Evolutionary conservation across 2,113 vertebrate genomes (phyloP), one percentile per base, ranked within the genome.

Genomic region (Leucopsar rothschildi): DNA sequence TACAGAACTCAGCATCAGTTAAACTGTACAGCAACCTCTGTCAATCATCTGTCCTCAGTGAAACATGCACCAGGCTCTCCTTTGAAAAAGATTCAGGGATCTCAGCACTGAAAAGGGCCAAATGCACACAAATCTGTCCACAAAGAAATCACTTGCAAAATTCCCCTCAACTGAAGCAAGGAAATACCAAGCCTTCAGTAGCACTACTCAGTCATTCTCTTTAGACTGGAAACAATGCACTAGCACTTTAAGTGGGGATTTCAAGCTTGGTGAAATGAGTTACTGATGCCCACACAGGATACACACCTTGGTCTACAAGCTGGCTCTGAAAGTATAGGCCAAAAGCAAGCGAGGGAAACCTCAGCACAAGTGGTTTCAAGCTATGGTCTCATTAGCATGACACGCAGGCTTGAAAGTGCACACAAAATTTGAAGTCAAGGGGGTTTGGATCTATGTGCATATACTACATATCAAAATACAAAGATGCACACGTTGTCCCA

Each of bases 331-430:
- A 73, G 10, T 21, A 29, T 4, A 83, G 27, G 52, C 18, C 47
- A 84, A 70, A 20, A 89, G 68, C 5, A 84, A 94, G 49, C 44
- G 21, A 80, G 64, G 49, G 56, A 92, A 95, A 92, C 22, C 78
- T 91, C 79, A 79, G 65, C 49, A 47, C 29, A 66, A 75, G 61
- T 14, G 40, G 28, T 63, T 72, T 91, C 56, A 94, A 97, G 79
- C 83, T 35, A 78, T 49, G 83, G 53, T 75, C 70, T 94, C 85
- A 47, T 61, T 19, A 91, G 57, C 22, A 29, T 13, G 37, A 92
- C 78, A 64, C 7, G 8, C 19, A 81, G 37, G 53, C 42, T 55
- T 61, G 24, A 76, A 68, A 89, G n/a, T 23, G 21, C 47, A 56
- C 12, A 33, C 5, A 27, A 87, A 90, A 94, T 86, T 1, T 89